Base-by-base conservation (phyloP, 2,888 invertebrate genomes). In the Catocala nupta region DNA sequence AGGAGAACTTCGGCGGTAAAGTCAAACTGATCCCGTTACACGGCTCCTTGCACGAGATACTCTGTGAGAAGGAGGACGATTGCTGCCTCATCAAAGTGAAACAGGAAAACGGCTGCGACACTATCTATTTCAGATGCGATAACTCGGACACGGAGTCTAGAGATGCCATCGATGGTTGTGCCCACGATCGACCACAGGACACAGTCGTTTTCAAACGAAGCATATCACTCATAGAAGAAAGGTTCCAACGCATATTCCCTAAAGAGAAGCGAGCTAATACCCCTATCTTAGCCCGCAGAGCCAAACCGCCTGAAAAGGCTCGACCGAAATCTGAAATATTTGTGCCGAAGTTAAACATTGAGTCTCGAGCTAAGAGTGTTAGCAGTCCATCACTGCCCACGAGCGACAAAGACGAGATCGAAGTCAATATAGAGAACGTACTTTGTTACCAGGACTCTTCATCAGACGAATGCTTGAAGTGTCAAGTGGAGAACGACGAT, bases 61-160 rank as follows among this genome's bases (percentile, higher is more conserved):
- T 93, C 6, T 94, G 94, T 80, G 93, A 94, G 80, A 86, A 86
- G 69, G 89, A 88, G 51, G 90, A 92, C 82, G 93, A 94, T 43
- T 94, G 94, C 84, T 94, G 94, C 77, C 90, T 94, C 58, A 78
- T 92, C 68, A 91, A 91, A 78, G 88, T 94, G 16, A 91, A 92
- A 76, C 92, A 91, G 72, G 94, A 94, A 65, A 90, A 90, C 77
- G 92, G 90, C 11, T 92, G 92, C 72, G 93, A 94, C 81, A 88
- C 90, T 1, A 87, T 94, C 34, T 93, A 92, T 82, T 88, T 88
- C 82, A 80, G 90, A 8, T 92, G 92, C 68, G 93, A 93, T 77
- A 88, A 87, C 81, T 90, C 92, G 0, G 92, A 92, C 68, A 84
- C 87, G 0, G 93, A 91, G 48, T 90, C 91, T 0, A 75, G 87